Base-by-base conservation (phyloP, 2,113 vertebrate species). In the Ciconia maguari region DNA sequence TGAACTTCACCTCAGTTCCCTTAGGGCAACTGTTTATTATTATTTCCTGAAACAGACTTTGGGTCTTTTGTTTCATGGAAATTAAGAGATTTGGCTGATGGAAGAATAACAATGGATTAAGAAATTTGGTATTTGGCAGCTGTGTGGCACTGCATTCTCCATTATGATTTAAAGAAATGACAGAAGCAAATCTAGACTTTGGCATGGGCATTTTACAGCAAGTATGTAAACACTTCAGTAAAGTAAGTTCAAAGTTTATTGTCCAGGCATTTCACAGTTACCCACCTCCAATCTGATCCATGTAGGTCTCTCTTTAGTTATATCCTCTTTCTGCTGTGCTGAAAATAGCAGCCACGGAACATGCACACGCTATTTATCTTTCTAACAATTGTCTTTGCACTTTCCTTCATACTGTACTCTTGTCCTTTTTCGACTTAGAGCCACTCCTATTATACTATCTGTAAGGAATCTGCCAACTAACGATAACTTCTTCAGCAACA, bases 341-440 rank as follows among this genome's bases (percentile, higher is more conserved):
- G 76, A 71, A 87, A 95, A n/a, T 94, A 95, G 87, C 83, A 93
- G 61, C 69, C 52, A 34, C 7, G 0, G 76, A 94, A 86, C 79
- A 70, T 58, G 91, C 69, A 16, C 91, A 94, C 7, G 69, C 94
- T 90, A 15, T 93, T 71, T 89, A 89, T 86, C 87, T 86, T 88
- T 89, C 86, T 96, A 96, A 97, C 91, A 94, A 68, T 41, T 89
- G 14, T 89, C 81, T 84, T 82, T 87, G 87, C 95, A 93, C 81
- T 84, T 82, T 65, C 46, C 61, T 92, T 90, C 64, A 26, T 94
- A 62, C 75, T 65, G 2, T 88, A 51, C 58, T 91, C 69, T 91
- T 84, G 21, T 44, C 54, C 49, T 26, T 83, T 74, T 87, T 86
- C 1, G 1, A 64, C 60, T 34, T 71, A 21, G 46, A 91, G 36